These are phyloP conservation scores for Laodelphax striatellus DNA, from an alignment of 1,140 invertebrate genomes.

Conservation along the genomic window DNA sequence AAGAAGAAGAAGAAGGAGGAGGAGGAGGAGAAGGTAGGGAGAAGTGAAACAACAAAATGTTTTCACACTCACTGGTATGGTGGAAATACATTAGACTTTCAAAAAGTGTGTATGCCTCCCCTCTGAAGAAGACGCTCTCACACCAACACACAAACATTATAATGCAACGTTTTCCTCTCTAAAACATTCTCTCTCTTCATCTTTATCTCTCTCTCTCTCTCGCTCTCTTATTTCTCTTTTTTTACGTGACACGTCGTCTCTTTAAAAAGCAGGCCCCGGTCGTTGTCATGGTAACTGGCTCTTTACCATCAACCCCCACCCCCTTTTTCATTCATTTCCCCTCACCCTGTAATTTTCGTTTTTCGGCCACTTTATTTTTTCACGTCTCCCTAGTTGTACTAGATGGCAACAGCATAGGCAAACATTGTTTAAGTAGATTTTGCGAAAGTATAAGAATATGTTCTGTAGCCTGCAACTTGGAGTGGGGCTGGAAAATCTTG, in stretches of 20 bases:
- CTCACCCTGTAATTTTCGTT: neutral
- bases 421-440: too few species aligned
- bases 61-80: conserved; percentile 11
- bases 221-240: neutral
- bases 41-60: conserved; percentile 15
- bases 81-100: conserved; percentile 15
- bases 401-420: too few species aligned
- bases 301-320: conserved; percentile 13
- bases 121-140: too few species aligned
- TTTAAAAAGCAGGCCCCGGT: conserved; percentile 8
- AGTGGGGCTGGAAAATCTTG: too few species aligned
- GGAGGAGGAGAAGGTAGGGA: neutral
- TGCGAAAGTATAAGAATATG: too few species aligned
- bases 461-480: too few species aligned
- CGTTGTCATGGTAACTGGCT: conserved; percentile 12
- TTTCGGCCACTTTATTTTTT: neutral
- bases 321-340: conserved; percentile 7
- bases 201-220: neutral
- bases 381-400: too few species aligned
- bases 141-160: too few species aligned
- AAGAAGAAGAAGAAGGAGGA: too few species aligned
- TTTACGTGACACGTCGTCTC: conserved; percentile 9
- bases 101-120: conserved; percentile 10
- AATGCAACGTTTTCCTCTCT: too few species aligned
- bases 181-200: too few species aligned